phyloP scores from a whole-genome alignment of 2,113 vertebrate genomes.

The Poecilia latipinna region DNA sequence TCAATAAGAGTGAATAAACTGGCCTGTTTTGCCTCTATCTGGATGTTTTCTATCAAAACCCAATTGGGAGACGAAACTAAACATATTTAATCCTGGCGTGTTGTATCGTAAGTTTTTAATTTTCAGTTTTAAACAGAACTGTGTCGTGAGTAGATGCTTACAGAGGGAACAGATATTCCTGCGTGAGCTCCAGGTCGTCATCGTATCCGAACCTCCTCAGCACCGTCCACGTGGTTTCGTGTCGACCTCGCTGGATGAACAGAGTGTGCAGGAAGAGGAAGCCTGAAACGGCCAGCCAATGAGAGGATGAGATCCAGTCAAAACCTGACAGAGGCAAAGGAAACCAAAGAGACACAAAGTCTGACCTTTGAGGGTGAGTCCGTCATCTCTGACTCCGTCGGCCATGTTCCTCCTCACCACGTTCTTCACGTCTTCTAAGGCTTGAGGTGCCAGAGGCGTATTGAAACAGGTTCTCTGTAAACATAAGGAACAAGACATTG shows the following conservation, averaged over 20 bases:
- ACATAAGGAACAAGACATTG: not conserved
- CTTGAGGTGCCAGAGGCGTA: slow-evolving; percentile 95
- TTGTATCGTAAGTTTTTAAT: not conserved
- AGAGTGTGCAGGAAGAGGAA: slow-evolving; percentile 98
- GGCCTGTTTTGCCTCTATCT: too few species aligned
- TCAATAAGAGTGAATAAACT: too few species aligned
- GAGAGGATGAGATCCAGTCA: not conserved
- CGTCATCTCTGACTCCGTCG: slow-evolving; percentile 93
- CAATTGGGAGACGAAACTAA: not conserved
- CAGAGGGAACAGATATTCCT: slow-evolving; percentile 95
- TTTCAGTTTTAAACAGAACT: not conserved
- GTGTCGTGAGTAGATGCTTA: slow-evolving; percentile 69
- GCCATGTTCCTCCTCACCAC: slow-evolving; percentile 95
- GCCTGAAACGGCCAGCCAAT: slow-evolving; percentile 75
- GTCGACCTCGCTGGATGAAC: slow-evolving; percentile 97
- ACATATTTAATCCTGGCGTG: not conserved
- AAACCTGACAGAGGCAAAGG: not conserved
- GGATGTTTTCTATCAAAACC: too few species aligned
- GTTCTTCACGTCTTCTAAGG: slow-evolving; percentile 98
- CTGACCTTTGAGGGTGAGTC: slow-evolving; percentile 94
- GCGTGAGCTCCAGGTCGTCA: slow-evolving; percentile 94
- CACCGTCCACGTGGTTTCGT: slow-evolving; percentile 98
- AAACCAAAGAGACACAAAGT: not conserved
- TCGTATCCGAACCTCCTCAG: slow-evolving; percentile 95
- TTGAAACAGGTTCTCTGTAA: slow-evolving; percentile 96